phyloP scores from a whole-genome alignment of 2,797 vertebrate species.

The Crocidura indochinensis region DNA sequence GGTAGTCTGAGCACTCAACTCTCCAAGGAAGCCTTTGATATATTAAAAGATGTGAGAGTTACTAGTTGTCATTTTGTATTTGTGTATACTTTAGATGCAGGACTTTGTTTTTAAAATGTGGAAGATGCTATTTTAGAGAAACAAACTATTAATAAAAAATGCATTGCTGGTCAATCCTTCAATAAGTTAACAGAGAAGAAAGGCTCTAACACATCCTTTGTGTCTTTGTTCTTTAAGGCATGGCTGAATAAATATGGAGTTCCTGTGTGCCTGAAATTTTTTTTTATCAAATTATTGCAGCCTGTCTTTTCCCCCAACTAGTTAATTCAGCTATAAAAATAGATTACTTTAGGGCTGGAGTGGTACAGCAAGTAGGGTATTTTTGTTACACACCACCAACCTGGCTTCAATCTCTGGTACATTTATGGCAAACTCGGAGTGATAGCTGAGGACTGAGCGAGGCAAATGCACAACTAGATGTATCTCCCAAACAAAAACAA shows the following conservation, averaged over 20 bases:
- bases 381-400: too few relatives aligned
- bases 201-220: neutral
- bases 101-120: constrained; percentile 33
- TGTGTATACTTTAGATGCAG: constrained; percentile 7
- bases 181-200: neutral
- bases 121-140: constrained; percentile 42
- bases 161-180: neutral
- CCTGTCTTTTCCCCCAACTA: neutral
- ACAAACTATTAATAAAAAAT: neutral
- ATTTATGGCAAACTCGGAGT: too few relatives aligned
- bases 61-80: neutral
- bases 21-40: neutral
- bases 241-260: too few relatives aligned
- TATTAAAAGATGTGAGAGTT: constrained; percentile 3
- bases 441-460: too few relatives aligned
- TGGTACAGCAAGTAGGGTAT: too few relatives aligned
- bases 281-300: neutral
- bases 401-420: too few relatives aligned
- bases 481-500: too few relatives aligned
- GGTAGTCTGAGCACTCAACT: neutral
- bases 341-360: too few relatives aligned
- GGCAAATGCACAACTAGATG: too few relatives aligned
- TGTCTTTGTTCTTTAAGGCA: neutral
- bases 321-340: neutral
- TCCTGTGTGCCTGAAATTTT: too few relatives aligned